Conservation (phyloP, 37 sponge, comb jelly and placozoan species). For the Tethya wilhelma region DNA sequence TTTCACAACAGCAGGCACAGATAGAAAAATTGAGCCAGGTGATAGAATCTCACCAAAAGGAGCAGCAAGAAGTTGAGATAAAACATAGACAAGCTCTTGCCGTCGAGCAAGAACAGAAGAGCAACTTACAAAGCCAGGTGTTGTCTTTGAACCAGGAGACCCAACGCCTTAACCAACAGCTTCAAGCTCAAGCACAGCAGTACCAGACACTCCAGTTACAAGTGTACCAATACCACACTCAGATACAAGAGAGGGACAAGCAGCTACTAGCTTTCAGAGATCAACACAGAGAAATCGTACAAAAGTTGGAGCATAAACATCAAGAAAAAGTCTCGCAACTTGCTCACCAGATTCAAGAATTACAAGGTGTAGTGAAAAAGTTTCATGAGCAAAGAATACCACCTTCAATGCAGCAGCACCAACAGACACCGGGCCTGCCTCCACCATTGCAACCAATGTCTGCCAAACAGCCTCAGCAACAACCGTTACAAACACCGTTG, state of each 20-base stretch:
- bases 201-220: slow-evolving; percentile 47
- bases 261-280: slow-evolving; percentile 53
- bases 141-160: slow-evolving; percentile 41
- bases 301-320: slow-evolving; percentile 55
- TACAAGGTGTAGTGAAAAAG: slow-evolving; percentile 48
- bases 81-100: slow-evolving; percentile 47
- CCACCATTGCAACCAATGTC: too few relatives aligned
- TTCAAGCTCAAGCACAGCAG: slow-evolving; percentile 57
- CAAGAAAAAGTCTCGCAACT: slow-evolving; percentile 54
- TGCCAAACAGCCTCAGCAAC: not conserved
- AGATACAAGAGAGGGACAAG: slow-evolving; percentile 67
- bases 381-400: slow-evolving; percentile 1
- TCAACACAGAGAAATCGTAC: slow-evolving; percentile 60
- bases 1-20: slow-evolving; percentile 72
- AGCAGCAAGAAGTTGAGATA: slow-evolving; percentile 46
- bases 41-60: slow-evolving; percentile 36
- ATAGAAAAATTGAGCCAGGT: slow-evolving; percentile 61
- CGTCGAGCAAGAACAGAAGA: slow-evolving; percentile 53
- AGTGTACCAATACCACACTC: slow-evolving; percentile 54
- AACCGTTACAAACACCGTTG: not conserved
- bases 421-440: too few relatives aligned
- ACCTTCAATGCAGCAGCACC: too few relatives aligned
- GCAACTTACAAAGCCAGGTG: slow-evolving; percentile 41
- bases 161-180: slow-evolving; percentile 49
- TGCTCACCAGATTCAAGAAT: slow-evolving; percentile 60